Percentiles rank a stretch among this genome's conserved stretches.
phyloP scores from a whole-genome alignment of 2,797 vertebrate species.

The Brotula barbata region DNA sequence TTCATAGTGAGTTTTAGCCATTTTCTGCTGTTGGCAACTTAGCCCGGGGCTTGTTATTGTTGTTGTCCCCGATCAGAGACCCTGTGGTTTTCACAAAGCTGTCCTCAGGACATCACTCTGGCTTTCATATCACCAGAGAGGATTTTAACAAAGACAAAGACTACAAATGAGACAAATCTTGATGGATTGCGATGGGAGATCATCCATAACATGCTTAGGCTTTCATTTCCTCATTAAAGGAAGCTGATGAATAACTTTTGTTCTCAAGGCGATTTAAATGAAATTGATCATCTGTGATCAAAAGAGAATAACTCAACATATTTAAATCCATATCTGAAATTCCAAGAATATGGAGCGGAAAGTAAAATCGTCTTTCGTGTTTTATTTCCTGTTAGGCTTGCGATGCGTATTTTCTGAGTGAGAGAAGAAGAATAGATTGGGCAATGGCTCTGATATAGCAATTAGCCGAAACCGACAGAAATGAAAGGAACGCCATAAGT shows the following conservation, averaged over 20 bases:
- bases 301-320: slow-evolving; percentile 4
- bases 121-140: neutral
- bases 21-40: neutral
- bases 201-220: slow-evolving; percentile 43
- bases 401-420: slow-evolving; percentile 1
- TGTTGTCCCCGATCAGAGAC: neutral
- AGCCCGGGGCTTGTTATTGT: neutral
- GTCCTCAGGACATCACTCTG: slow-evolving; percentile 6
- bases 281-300: slow-evolving; percentile 39
- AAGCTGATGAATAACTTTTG: slow-evolving; percentile 5
- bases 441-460: slow-evolving; percentile 13
- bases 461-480: slow-evolving; percentile 44
- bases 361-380: slow-evolving; percentile 7
- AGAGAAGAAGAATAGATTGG: neutral
- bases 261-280: slow-evolving; percentile 16
- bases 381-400: slow-evolving; percentile 18
- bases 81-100: slow-evolving; percentile 17
- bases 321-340: slow-evolving; percentile 17
- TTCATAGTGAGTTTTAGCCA: neutral
- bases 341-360: slow-evolving; percentile 14
- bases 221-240: slow-evolving; percentile 18
- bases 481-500: slow-evolving; percentile 17
- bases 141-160: slow-evolving; percentile 26
- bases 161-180: slow-evolving; percentile 62
- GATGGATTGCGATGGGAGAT: slow-evolving; percentile 41